phyloP scores from a whole-genome alignment of 2,797 vertebrate genomes.

The Erithacus rubecula region DNA sequence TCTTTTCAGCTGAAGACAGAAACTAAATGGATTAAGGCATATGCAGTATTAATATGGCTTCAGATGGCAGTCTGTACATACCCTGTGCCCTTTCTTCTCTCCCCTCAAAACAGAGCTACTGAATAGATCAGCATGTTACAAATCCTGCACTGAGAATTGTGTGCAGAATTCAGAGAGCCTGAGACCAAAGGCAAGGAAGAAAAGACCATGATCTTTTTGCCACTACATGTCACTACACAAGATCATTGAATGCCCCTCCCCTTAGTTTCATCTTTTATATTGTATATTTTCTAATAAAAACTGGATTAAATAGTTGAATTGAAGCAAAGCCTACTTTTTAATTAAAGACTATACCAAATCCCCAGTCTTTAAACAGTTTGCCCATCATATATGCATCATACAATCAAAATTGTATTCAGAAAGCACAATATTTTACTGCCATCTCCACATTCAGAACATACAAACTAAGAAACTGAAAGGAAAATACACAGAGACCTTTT shows the following conservation, averaged over 20 bases:
- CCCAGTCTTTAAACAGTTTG: not conserved
- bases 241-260: not conserved
- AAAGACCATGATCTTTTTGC: not conserved
- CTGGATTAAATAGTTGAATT: not conserved
- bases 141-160: not conserved
- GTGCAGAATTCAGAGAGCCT: not conserved
- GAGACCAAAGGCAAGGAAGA: not conserved
- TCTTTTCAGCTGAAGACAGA: not conserved
- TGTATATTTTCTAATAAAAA: not conserved
- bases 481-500: not conserved
- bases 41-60: not conserved
- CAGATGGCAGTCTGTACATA: not conserved
- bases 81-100: not conserved
- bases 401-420: not conserved
- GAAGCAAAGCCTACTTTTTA: not conserved
- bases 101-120: not conserved
- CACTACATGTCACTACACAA: not conserved
- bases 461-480: not conserved
- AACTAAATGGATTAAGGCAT: not conserved
- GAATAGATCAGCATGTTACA: not conserved
- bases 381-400: not conserved
- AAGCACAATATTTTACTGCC: not conserved
- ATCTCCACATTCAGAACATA: not conserved
- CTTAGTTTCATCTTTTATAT: not conserved
- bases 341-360: not conserved